Percentiles rank a stretch among this genome's conserved stretches.
Conservation (phyloP, 2,113 vertebrate genomes). For the Sander lucioperca region DNA sequence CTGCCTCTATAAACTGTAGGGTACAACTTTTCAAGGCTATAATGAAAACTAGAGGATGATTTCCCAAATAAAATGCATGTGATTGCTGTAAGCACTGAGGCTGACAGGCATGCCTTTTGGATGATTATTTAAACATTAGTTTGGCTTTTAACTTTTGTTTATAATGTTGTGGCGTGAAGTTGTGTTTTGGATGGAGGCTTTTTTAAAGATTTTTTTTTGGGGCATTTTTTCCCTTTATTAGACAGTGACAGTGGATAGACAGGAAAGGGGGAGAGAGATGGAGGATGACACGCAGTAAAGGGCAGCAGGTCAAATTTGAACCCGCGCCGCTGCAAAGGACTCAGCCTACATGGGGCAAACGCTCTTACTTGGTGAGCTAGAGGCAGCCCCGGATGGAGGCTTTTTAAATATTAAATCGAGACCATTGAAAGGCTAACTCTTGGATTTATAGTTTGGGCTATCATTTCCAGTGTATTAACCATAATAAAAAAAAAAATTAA, state of each 20-base stretch:
- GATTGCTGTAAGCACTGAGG: background rate
- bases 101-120: background rate
- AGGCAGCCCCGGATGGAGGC: background rate
- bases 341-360: too few species aligned
- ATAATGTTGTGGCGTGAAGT: background rate
- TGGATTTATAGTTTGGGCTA: background rate
- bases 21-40: background rate
- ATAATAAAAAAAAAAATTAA: slow-evolving; percentile 1
- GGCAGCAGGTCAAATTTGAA: too few species aligned
- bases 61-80: background rate
- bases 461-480: background rate
- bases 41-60: background rate
- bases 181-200: background rate
- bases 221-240: too few species aligned
- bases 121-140: background rate
- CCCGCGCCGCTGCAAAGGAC: too few species aligned
- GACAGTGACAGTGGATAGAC: too few species aligned
- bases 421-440: background rate
- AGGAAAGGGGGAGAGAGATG: too few species aligned
- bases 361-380: too few species aligned
- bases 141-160: background rate
- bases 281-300: too few species aligned
- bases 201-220: too few species aligned
- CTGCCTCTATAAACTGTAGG: background rate
- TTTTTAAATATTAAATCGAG: background rate